Percentiles rank a stretch among this genome's conserved stretches.
Conservation (phyloP, 2,113 vertebrate species). For the Saguinus imperator region DNA sequence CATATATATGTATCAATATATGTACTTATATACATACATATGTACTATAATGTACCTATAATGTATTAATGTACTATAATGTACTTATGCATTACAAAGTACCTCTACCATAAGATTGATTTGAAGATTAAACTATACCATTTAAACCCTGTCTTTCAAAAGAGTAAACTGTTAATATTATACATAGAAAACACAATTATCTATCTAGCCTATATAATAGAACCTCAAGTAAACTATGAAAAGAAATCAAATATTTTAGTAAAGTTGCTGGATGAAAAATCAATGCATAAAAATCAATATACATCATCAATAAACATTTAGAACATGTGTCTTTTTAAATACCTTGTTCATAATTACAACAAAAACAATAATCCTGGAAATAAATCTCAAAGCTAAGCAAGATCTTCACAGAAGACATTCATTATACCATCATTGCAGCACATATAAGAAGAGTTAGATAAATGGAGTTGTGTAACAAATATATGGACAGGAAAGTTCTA, state of each 20-base stretch:
- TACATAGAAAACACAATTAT: not conserved
- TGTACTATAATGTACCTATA: no score
- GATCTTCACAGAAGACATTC: not conserved
- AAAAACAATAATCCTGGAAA: not conserved
- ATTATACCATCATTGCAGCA: not conserved
- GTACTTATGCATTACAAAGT: not conserved
- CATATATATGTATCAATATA: not conserved
- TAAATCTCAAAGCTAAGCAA: not conserved
- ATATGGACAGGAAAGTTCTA: not conserved
- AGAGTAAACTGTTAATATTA: not conserved
- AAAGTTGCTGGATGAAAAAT: not conserved
- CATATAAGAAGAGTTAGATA: constrained; percentile 10
- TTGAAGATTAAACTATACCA: not conserved
- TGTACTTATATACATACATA: no score
- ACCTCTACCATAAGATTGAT: not conserved
- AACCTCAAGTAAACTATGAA: not conserved
- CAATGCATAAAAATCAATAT: constrained; percentile 41
- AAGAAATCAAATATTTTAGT: not conserved
- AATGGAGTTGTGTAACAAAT: not conserved
- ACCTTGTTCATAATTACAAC: not conserved
- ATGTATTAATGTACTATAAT: no score
- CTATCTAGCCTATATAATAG: not conserved
- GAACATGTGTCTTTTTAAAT: not conserved
- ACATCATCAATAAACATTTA: constrained; percentile 1
- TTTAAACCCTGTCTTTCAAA: not conserved